Percentiles rank a stretch among this genome's conserved stretches.
These are phyloP conservation scores for Zenarchopterus dispar DNA, from an alignment of 2,797 vertebrate genomes.

Conservation along the genomic window DNA sequence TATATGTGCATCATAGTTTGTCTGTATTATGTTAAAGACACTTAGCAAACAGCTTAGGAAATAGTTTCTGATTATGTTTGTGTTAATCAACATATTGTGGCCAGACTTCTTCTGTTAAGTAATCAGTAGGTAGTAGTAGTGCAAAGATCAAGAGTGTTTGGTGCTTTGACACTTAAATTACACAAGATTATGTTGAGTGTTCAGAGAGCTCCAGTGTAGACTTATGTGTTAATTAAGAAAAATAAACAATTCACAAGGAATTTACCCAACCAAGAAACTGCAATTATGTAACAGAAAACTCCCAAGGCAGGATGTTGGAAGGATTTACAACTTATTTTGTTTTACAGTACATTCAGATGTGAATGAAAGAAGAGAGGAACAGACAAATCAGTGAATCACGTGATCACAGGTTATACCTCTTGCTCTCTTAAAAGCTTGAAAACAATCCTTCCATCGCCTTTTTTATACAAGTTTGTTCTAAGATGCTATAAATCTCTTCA, in stretches of 20 bases:
- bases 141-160: slow-evolving; percentile 3
- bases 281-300: slow-evolving; percentile 29
- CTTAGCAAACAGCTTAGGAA: no score
- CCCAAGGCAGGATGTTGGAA: slow-evolving; percentile 9
- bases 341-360: neutral
- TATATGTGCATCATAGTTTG: no score
- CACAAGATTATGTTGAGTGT: slow-evolving; percentile 10
- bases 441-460: no score
- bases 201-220: slow-evolving; percentile 15
- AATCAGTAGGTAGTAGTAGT: neutral
- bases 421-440: no score
- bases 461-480: no score
- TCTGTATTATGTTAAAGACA: no score
- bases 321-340: slow-evolving; percentile 35
- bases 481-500: no score
- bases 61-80: neutral
- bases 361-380: no score
- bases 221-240: slow-evolving; percentile 2
- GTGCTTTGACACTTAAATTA: slow-evolving; percentile 5
- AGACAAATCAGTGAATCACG: no score
- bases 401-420: no score
- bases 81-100: neutral
- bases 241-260: slow-evolving; percentile 56
- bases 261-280: slow-evolving; percentile 30
- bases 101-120: slow-evolving; percentile 1